phyloP scores from a whole-genome alignment of 2,797 vertebrate species.

The Orientallactaga sibirica region DNA sequence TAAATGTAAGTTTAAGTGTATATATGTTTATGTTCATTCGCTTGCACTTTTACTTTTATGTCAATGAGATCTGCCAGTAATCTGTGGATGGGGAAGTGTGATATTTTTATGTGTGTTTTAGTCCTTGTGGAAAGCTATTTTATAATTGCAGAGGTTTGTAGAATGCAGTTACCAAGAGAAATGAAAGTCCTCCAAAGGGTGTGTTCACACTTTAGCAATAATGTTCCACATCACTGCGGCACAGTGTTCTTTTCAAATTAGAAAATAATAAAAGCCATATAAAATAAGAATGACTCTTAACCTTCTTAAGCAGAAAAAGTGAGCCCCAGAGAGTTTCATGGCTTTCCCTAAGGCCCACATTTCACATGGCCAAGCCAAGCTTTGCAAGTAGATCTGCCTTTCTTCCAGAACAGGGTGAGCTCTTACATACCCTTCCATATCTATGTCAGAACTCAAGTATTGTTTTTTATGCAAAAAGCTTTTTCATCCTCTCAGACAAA shows the following conservation, averaged over 20 bases:
- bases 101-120: neutral
- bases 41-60: neutral
- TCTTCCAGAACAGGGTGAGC: neutral
- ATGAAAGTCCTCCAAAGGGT: neutral
- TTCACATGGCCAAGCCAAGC: neutral
- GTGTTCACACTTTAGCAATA: neutral
- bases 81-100: neutral
- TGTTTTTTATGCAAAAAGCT: neutral
- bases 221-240: neutral
- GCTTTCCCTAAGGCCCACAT: neutral
- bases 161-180: neutral
- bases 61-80: neutral
- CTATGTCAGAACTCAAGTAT: neutral
- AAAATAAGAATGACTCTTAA: neutral
- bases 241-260: neutral
- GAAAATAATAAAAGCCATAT: neutral
- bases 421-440: neutral
- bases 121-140: neutral
- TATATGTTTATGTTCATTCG: neutral
- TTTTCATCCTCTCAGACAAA: neutral
- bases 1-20: rapidly evolving
- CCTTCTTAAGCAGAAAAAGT: neutral
- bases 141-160: neutral
- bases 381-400: neutral
- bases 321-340: neutral